Evolutionary conservation across 2,113 vertebrate species (phyloP).

Genomic region (Platanista minor): DNA sequence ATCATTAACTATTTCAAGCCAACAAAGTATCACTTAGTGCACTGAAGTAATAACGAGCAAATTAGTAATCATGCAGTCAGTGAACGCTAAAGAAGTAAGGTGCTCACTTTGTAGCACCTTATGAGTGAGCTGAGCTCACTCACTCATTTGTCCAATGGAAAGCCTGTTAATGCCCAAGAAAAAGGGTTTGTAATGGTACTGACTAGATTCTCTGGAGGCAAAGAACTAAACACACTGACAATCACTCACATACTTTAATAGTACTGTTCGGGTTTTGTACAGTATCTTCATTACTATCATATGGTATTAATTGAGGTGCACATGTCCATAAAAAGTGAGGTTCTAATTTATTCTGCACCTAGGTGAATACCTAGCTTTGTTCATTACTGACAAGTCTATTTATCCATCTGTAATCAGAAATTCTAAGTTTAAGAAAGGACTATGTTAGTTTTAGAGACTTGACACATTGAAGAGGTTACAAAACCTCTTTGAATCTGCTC

Average conservation of each 20-base stretch:
- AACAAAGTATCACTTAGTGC: background rate
- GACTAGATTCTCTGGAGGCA: background rate
- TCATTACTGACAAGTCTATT: background rate
- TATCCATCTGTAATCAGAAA: background rate
- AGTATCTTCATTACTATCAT: background rate
- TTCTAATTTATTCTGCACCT: background rate
- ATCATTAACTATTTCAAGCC: slow-evolving; percentile 61
- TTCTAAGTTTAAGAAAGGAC: background rate
- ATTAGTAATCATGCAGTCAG: background rate
- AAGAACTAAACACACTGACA: background rate
- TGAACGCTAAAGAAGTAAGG: background rate
- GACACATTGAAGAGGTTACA: background rate
- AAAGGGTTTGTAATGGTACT: background rate
- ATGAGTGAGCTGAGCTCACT: background rate
- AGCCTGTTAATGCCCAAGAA: background rate
- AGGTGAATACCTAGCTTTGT: background rate
- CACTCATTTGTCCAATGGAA: background rate
- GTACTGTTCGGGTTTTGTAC: background rate
- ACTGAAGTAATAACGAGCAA: slow-evolving; percentile 33
- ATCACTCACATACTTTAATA: background rate
- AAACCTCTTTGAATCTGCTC: background rate
- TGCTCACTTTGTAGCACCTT: background rate
- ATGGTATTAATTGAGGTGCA: background rate
- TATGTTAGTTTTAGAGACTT: background rate
- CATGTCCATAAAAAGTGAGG: background rate